Base-by-base conservation (phyloP, 1,140 invertebrate species). In the Habropoda laboriosa region DNA sequence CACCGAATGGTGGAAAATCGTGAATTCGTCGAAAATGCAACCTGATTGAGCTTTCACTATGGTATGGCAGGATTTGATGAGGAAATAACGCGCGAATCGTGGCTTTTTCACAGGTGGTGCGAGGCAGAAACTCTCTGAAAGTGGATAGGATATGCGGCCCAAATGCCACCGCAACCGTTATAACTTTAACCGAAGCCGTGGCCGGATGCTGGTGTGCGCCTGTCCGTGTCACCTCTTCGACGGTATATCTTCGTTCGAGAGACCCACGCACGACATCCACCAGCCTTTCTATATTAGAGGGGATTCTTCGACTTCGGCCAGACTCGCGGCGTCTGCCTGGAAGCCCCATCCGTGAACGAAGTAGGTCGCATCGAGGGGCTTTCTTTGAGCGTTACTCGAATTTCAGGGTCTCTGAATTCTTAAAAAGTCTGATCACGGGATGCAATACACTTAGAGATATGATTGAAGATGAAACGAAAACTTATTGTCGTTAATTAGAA, bases 111-210 rank as follows among this genome's bases (percentile, higher is more conserved):
- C 24, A 30, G 16, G 38, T 18, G 35, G n/a, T 3, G 30, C 13
- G 53, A 55, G 61, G 27, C n/a, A 81, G 63, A 70, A 70, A 49
- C 66, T 49, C 63, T 47, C 35, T 42, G 63, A 66, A 77, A 80
- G 55, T 58, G 53, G 49, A 49, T 77, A 68, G 64, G 45, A 77
- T 58, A 60, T 42, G 27, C 40, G 32, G 40, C n/a, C 64, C n/a
- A 81, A 77, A 77, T 77, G 74, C 55, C 74, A 30, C n/a, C 16
- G 21, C 53, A 70, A 18, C 40, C 7, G 61, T 45, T 76, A 76
- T 57, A 76, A 67, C 61, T 76, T 76, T 55, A 76, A 76, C 61
- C 38, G 30, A 66, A 30, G 30, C 32, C 21, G 30, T 32, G 53
- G 27, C 12, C 45, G n/a, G 1, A 10, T 16, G 2, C 13, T 40